Evolutionary conservation across 1,140 invertebrate genomes (phyloP).

Genomic region (Chionoecetes opilio): DNA sequence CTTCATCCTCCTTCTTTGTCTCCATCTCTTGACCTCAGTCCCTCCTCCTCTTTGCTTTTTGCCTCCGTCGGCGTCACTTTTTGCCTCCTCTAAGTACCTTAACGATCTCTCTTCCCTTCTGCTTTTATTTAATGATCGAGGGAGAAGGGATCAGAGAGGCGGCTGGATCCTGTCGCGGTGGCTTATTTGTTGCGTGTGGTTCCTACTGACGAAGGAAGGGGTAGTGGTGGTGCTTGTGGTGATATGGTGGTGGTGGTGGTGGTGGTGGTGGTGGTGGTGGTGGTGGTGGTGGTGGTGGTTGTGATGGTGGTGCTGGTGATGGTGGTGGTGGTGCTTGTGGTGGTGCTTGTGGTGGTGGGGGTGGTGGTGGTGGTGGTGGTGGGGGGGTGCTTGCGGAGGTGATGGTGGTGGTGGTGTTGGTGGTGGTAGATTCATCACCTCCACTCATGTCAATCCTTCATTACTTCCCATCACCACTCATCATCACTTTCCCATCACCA

Average conservation of each 20-base stretch:
- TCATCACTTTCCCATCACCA: no score
- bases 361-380: no score
- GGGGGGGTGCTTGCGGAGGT: not conserved
- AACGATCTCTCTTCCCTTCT: conserved; percentile 18
- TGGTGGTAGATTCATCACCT: no score
- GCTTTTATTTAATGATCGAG: conserved; percentile 11
- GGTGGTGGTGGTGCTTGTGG: no score
- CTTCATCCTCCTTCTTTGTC: not conserved
- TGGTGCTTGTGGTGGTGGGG: no score
- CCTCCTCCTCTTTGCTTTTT: not conserved
- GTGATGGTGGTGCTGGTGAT: no score
- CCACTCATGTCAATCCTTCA: no score
- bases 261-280: conserved; percentile 2
- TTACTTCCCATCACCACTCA: no score
- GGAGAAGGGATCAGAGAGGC: conserved; percentile 1
- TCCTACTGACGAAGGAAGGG: not conserved
- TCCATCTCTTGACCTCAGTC: not conserved
- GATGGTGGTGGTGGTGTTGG: not conserved
- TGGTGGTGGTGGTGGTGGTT: no score
- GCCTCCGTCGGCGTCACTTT: not conserved
- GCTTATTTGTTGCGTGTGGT: not conserved
- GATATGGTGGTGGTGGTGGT: not conserved
- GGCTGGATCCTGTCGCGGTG: not conserved
- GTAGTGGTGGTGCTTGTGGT: no score
- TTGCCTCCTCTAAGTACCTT: not conserved